Evolutionary conservation across 1,140 invertebrate species (phyloP).

Genomic region (Xylocopa sonorina): DNA sequence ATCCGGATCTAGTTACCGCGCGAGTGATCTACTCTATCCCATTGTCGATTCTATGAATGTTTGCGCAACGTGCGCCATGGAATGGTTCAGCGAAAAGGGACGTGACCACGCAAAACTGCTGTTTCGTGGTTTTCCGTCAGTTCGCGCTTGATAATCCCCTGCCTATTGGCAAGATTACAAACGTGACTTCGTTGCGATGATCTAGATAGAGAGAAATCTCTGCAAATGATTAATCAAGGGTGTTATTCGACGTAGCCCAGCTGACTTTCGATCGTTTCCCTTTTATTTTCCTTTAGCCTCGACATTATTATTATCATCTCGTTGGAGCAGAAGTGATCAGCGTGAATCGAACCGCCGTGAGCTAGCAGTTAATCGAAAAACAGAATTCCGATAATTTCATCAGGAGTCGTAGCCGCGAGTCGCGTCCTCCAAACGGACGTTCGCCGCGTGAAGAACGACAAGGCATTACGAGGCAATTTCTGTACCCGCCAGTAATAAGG

Average conservation of each 20-base stretch:
- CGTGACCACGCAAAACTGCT: not conserved
- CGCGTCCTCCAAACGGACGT: not conserved
- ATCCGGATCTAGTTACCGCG: not conserved
- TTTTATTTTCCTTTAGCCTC: too few relatives aligned
- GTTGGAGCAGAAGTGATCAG: not conserved
- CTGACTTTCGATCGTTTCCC: too few relatives aligned
- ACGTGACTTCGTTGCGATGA: too few relatives aligned
- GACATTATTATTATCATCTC: too few relatives aligned
- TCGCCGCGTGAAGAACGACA: conserved; percentile 26
- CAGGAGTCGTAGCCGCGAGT: not conserved
- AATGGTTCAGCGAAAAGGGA: conserved; percentile 10
- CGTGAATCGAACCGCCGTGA: not conserved
- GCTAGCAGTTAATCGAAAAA: conserved; percentile 15
- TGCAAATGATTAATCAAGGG: too few relatives aligned
- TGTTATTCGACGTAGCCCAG: too few relatives aligned
- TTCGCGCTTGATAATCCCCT: not conserved
- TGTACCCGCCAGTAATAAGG: conserved; percentile 23
- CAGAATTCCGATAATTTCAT: conserved; percentile 55
- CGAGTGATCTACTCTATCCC: not conserved
- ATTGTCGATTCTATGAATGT: not conserved
- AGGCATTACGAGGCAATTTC: conserved; percentile 28
- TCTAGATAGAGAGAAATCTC: too few relatives aligned
- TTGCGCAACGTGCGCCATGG: conserved; percentile 31
- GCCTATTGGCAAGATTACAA: too few relatives aligned
- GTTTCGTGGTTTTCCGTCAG: not conserved